A percentile compares a stretch with the other conserved stretches of the same genome.
Conservation (phyloP, 1,140 invertebrate species). For the Calephelis nemesis region DNA sequence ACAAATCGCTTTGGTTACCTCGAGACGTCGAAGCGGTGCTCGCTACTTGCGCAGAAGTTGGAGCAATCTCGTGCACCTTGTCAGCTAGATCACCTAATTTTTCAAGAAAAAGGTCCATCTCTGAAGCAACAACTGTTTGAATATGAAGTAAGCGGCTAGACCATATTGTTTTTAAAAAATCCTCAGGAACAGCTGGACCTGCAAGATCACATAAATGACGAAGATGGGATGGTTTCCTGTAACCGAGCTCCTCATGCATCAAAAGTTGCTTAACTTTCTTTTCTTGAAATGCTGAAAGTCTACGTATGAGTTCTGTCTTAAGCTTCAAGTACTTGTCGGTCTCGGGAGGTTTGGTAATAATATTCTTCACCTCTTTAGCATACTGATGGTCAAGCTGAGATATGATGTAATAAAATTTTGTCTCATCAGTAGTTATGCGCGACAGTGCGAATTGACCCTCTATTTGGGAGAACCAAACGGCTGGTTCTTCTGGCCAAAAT, state of each 20-base stretch:
- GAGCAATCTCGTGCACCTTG: constrained; percentile 23
- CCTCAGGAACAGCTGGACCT: too few relatives aligned
- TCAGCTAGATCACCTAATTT: constrained; percentile 26
- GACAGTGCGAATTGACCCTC: too few relatives aligned
- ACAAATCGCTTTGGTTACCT: too few relatives aligned
- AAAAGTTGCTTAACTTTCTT: too few relatives aligned
- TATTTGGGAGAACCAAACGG: constrained; percentile 29
- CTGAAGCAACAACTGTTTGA: constrained; percentile 25
- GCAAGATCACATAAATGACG: constrained; percentile 31
- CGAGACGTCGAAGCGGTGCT: too few relatives aligned
- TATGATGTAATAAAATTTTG: too few relatives aligned
- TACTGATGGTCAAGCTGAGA: background rate
- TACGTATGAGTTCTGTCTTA: too few relatives aligned
- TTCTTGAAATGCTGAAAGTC: too few relatives aligned
- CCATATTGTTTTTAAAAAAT: constrained; percentile 30
- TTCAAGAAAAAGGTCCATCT: constrained; percentile 16
- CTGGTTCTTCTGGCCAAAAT: constrained; percentile 26
- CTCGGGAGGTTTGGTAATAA: constrained; percentile 20
- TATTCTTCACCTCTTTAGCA: constrained; percentile 1
- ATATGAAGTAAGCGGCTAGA: constrained; percentile 23
- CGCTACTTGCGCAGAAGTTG: background rate
- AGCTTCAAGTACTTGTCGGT: constrained; percentile 27
- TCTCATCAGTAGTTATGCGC: too few relatives aligned
- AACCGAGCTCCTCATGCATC: constrained; percentile 48
- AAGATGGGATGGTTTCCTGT: constrained; percentile 39